A percentile compares a stretch with the other conserved stretches of the same genome.
phyloP scores from a whole-genome alignment of 1,140 invertebrate genomes.

The Ylistrum balloti region DNA sequence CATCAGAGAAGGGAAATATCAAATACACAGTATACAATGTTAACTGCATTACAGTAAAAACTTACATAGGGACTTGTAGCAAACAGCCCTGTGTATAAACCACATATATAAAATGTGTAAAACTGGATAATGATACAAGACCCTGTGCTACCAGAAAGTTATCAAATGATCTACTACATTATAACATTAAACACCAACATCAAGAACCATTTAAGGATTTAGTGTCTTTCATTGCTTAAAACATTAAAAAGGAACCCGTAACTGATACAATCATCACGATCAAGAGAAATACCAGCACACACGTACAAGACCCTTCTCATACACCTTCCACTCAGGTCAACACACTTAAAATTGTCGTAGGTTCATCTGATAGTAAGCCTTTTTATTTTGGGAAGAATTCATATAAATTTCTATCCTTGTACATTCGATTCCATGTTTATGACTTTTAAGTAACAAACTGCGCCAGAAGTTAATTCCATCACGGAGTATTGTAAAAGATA shows the following conservation, averaged over 20 bases:
- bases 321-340: background rate
- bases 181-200: background rate
- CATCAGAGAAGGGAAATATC: background rate
- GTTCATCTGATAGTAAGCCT: too few relatives aligned
- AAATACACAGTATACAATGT: background rate
- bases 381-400: too few relatives aligned
- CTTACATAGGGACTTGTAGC: background rate
- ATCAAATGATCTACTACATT: too few relatives aligned
- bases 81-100: background rate
- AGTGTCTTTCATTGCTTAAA: constrained; percentile 25
- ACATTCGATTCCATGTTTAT: too few relatives aligned
- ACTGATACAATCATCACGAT: background rate
- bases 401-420: too few relatives aligned
- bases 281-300: background rate
- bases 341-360: too few relatives aligned
- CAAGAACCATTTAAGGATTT: background rate
- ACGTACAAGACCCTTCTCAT: background rate
- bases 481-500: too few relatives aligned
- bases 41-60: background rate
- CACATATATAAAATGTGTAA: constrained; percentile 6
- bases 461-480: too few relatives aligned
- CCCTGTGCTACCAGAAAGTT: background rate
- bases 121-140: background rate
- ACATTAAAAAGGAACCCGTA: background rate
- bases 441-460: too few relatives aligned